Evolutionary conservation across 2,797 vertebrate genomes (phyloP), one percentile per base, ranked within the genome.

Genomic region (Pipistrellus nathusii): DNA sequence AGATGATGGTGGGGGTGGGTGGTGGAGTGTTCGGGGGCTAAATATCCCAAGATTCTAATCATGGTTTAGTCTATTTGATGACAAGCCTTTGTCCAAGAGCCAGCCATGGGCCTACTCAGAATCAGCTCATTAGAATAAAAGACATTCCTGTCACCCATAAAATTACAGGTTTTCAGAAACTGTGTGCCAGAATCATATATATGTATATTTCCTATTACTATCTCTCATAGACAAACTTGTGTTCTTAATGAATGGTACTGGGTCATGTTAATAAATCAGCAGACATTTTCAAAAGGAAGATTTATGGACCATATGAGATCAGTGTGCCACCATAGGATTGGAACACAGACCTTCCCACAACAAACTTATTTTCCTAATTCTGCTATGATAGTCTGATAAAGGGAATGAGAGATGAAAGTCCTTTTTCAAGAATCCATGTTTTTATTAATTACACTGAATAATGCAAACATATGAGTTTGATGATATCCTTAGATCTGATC

Each of bases 381-480:
- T 69, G 27, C 9, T 83, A 62, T 8, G 18, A 32, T n/a, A 73
- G n/a, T 69, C 27, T 91, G 30, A 83, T 80, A 64, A 91, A 78
- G 38, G 4, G 38, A 41, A 69, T 25, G 3, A 7, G 12, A 66
- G 3, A 48, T 53, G 41, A 41, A 82, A 68, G 72, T 59, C 12
- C 1, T 86, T 20, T 46, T 55, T 25, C 38, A 46, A 41, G 46
- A 93, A 75, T 66, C 10, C 6, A 66, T 55, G 23, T 59, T 80
- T 89, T 88, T 46, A 84, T 51, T 80, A 71, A 62, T 62, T 69
- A 69, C 23, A 73, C 7, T 46, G 8, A 59, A 82, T 12, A 86
- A 10, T 48, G 12, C 93, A 75, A 94, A 46, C 46, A 86, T 6
- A 53, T 30, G 25, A 81, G 17, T 73, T 73, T 57, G 9, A 23